Evolutionary conservation across 2,113 vertebrate species (phyloP), one percentile per base, ranked within the genome.

Genomic region (Rousettus leschenaultii): DNA sequence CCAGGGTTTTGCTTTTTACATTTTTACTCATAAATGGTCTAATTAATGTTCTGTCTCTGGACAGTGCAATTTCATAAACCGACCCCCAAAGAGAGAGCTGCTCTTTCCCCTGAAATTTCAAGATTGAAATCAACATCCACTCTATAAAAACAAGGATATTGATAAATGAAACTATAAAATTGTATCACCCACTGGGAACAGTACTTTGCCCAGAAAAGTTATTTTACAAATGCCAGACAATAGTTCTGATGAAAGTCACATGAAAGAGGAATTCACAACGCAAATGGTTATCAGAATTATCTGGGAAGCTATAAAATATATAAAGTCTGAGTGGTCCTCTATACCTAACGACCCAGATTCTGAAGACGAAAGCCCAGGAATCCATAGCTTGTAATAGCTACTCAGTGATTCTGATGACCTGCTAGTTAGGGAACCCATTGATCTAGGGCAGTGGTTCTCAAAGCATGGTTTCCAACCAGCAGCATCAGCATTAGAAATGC

Each of bases 11-110:
- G 26, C 24, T 78, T 91, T 88, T 91, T 70, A 78, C 89, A 66
- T 79, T 95, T 95, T 96, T 73, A 65, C 35, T 89, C 55, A 91
- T 84, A 95, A 94, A 93, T 43, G 33, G 57, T 57, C 83, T 96
- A 97, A 97, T 96, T 96, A 96, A 71, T 93, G 89, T 95, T 63
- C 65, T 89, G 45, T 93, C 93, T 94, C 93, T 96, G 83, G 71
- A 38, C 26, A 85, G 74, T 51, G 89, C 26, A 84, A 86, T 94
- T 92, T 98, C 92, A 95, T 95, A 95, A 97, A 95, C 28, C 71
- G 86, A 55, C 16, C 55, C 65, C 84, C 71, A 95, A 92, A 97
- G 86, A 89, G 74, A 91, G 51, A 86, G 33, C 38, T 88, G 74
- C 63, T 95, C 75, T 96, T 91, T 96, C 82, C 43, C 43, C 85